Conservation (phyloP, 2,888 invertebrate species). For the Amblyteles armatorius region DNA sequence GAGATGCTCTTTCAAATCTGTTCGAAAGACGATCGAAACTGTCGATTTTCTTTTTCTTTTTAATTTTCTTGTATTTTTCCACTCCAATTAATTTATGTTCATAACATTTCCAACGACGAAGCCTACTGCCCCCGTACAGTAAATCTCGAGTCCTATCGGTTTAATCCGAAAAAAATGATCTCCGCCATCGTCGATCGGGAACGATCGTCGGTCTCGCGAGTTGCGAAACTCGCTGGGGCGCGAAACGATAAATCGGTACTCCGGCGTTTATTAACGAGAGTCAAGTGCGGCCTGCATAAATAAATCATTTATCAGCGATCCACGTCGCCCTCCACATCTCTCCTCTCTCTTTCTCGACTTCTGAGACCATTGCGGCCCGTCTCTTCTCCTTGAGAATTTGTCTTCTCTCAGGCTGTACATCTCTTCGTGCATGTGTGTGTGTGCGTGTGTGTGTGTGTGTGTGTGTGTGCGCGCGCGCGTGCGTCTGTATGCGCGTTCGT, state of each 20-base stretch:
- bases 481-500: neutral
- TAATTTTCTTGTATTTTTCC: neutral
- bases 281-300: constrained; percentile 74
- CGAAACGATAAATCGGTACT: constrained; percentile 70
- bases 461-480: too few species aligned
- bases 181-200: constrained; percentile 28
- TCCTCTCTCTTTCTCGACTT: constrained; percentile 4
- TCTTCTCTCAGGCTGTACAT: constrained; percentile 1
- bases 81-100: neutral
- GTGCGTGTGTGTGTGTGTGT: neutral
- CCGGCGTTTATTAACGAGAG: constrained; percentile 73
- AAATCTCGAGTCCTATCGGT: constrained; percentile 41
- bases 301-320: constrained; percentile 78
- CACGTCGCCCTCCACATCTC: constrained; percentile 59
- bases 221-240: constrained; percentile 62
- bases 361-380: constrained; percentile 1
- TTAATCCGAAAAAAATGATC: constrained; percentile 26
- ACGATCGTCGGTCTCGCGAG: constrained; percentile 33
- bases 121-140: constrained; percentile 16
- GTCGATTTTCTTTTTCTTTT: neutral
- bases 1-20: too few species aligned
- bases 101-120: too few species aligned
- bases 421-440: neutral
- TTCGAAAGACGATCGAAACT: neutral
- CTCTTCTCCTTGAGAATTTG: constrained; percentile 19